These are phyloP conservation scores for Bombylius discolor DNA, from an alignment of 2,888 invertebrate genomes.

Conservation along the genomic window DNA sequence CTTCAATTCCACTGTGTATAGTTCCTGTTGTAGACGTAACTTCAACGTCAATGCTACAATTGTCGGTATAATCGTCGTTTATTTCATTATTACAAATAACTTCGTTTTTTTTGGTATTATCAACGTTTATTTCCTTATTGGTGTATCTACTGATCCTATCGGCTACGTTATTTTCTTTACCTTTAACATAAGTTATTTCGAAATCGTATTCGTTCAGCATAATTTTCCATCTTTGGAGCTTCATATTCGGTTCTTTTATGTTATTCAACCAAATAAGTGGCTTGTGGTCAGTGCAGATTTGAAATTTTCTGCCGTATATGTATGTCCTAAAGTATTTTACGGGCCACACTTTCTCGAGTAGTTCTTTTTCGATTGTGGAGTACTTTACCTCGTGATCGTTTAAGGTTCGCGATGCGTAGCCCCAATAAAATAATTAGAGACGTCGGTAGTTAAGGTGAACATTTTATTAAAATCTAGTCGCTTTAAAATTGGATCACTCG, in stretches of 20 bases:
- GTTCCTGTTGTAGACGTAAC: too few species aligned
- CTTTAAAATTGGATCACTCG: conserved; percentile 14
- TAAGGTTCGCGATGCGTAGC: conserved; percentile 1
- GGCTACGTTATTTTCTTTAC: conserved; percentile 4
- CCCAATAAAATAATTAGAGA: conserved; percentile 5
- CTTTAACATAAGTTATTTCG: not conserved
- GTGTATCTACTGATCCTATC: conserved; percentile 2
- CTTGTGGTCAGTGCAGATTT: not conserved
- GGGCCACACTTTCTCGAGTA: not conserved
- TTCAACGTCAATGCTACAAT: too few species aligned
- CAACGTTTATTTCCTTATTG: too few species aligned
- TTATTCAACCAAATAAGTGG: not conserved
- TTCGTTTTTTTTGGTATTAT: too few species aligned
- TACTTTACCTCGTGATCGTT: conserved; percentile 1
- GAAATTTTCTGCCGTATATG: not conserved
- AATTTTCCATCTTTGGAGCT: not conserved
- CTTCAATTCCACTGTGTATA: too few species aligned
- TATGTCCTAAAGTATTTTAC: not conserved
- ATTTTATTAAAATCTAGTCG: conserved; percentile 20
- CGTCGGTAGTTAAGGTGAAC: conserved; percentile 5
- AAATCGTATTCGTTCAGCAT: conserved; percentile 2
- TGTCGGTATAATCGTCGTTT: too few species aligned
- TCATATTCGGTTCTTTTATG: conserved; percentile 1
- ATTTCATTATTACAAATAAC: too few species aligned
- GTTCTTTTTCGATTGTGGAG: conserved; percentile 6